A percentile compares a stretch with the other conserved stretches of the same genome.
Conservation (phyloP, 2,797 vertebrate genomes). For the Acanthurus tractus region DNA sequence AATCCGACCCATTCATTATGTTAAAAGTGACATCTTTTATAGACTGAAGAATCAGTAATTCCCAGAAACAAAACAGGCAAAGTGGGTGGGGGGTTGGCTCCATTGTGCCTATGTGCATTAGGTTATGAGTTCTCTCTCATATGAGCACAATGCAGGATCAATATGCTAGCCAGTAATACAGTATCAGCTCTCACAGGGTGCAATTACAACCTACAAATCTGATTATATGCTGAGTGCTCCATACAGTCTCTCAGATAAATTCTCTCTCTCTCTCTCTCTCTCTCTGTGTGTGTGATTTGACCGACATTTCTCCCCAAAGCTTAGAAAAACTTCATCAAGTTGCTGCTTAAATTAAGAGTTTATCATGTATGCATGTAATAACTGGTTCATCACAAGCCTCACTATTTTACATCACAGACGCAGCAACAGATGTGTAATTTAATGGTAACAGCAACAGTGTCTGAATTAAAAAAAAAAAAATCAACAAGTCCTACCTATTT, state of each 20-base stretch:
- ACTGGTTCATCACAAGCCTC: not conserved
- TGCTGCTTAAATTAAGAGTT: constrained; percentile 13
- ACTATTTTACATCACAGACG: not conserved
- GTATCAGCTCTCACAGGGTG: constrained; percentile 79
- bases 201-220: constrained; percentile 82
- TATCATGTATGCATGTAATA: not conserved
- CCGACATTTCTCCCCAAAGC: constrained; percentile 16
- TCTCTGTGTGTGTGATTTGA: constrained; percentile 34
- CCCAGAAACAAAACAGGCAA: constrained; percentile 39
- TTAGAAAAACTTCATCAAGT: constrained; percentile 21
- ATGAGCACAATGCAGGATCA: constrained; percentile 73
- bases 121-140: constrained; percentile 79
- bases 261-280: constrained; percentile 25
- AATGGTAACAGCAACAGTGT: constrained; percentile 8
- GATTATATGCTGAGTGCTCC: constrained; percentile 84
- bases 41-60: constrained; percentile 5
- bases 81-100: constrained; percentile 67
- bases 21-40: not conserved
- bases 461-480: constrained; percentile 1
- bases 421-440: not conserved
- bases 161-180: constrained; percentile 79
- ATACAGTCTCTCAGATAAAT: constrained; percentile 61
- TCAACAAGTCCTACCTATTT: constrained; percentile 56
- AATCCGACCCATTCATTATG: not conserved
- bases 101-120: constrained; percentile 79